Evolutionary conservation across 2,797 vertebrate genomes (phyloP).

Genomic region (Limosa lapponica): DNA sequence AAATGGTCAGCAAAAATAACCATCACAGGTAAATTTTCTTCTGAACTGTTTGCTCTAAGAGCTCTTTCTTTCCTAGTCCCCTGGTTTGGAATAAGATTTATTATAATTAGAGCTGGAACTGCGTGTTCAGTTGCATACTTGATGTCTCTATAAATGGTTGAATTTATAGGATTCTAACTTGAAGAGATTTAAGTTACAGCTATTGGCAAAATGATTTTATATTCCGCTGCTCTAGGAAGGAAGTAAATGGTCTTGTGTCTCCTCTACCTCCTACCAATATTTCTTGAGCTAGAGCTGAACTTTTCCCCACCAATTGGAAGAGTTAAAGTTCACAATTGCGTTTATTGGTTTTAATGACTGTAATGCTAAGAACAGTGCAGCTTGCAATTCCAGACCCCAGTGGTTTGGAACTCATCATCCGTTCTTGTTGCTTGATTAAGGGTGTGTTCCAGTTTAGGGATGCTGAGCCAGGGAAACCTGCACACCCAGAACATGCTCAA

Average conservation of each 20-base stretch:
- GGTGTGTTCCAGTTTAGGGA: background rate
- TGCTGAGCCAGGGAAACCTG: background rate
- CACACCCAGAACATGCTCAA: background rate
- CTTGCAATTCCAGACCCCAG: background rate
- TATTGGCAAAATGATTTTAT: background rate
- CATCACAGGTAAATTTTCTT: slow-evolving; percentile 86
- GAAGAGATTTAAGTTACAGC: background rate
- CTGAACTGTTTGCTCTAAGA: background rate
- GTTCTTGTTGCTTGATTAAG: background rate
- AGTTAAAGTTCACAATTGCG: background rate
- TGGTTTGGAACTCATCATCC: background rate
- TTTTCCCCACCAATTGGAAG: background rate
- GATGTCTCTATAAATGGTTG: background rate
- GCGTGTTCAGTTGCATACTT: background rate
- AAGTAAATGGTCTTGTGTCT: background rate
- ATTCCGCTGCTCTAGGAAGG: background rate
- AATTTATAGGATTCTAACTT: background rate
- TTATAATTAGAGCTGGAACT: background rate
- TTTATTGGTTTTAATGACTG: background rate
- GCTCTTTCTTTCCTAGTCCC: background rate
- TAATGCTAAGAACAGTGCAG: background rate
- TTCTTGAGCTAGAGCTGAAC: background rate
- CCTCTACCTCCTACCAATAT: background rate
- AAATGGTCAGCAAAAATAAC: slow-evolving; percentile 99
- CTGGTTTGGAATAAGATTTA: background rate